phyloP scores from a whole-genome alignment of 2,797 vertebrate genomes.

The Arvicola amphibius region DNA sequence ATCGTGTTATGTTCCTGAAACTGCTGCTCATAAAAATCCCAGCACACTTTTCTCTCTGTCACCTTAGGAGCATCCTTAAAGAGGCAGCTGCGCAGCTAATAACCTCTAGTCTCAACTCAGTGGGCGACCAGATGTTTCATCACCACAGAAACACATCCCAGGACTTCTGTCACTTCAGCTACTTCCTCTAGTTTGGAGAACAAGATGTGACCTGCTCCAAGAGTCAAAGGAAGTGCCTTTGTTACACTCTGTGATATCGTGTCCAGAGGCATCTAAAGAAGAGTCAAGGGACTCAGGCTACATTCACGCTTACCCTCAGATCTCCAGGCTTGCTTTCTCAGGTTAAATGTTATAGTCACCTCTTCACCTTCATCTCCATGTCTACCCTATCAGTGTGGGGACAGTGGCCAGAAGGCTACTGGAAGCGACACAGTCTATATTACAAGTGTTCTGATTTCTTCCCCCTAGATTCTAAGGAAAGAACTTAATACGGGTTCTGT shows the following conservation, averaged over 20 bases:
- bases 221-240: constrained; percentile 12
- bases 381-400: neutral
- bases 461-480: neutral
- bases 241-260: neutral
- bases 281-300: neutral
- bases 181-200: neutral
- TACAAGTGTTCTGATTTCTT: constrained; percentile 41
- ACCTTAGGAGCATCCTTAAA: constrained; percentile 64
- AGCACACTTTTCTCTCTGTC: constrained; percentile 17
- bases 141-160: constrained; percentile 28
- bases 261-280: neutral
- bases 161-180: neutral
- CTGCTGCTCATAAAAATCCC: constrained; percentile 55
- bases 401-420: constrained; percentile 32
- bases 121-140: constrained; percentile 24
- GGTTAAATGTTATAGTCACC: neutral
- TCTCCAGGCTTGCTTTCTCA: neutral
- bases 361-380: neutral
- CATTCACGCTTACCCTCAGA: neutral
- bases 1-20: constrained; percentile 46
- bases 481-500: neutral
- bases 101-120: neutral
- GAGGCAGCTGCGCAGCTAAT: constrained; percentile 71
- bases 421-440: neutral
- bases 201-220: neutral